Percentiles rank a stretch among this genome's conserved stretches.
Conservation (phyloP, 2,888 invertebrate species). For the Lochmaea crataegi region DNA sequence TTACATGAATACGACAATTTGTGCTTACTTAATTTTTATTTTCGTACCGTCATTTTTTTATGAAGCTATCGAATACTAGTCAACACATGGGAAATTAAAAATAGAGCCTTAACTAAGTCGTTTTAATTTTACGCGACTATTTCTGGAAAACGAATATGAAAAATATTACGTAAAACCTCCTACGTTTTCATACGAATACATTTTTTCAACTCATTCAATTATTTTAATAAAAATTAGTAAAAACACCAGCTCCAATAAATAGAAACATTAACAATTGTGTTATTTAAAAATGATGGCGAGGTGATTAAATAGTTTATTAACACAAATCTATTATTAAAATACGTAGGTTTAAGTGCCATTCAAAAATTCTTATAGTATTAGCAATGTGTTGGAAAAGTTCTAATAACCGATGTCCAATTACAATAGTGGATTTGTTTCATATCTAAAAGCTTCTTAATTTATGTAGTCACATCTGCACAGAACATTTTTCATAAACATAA, state of each 20-base stretch:
- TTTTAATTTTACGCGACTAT: conserved; percentile 41
- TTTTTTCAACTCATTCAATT: not conserved
- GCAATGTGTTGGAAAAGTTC: not conserved
- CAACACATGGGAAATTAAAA: conserved; percentile 38
- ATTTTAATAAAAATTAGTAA: not conserved
- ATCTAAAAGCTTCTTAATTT: too few species aligned
- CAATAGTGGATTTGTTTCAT: too few species aligned
- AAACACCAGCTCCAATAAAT: not conserved
- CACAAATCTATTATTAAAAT: conserved; percentile 4
- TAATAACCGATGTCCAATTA: not conserved
- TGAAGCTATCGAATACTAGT: conserved; percentile 19
- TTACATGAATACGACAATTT: not conserved
- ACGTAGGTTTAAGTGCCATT: not conserved
- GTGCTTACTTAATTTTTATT: not conserved
- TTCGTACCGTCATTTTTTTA: not conserved
- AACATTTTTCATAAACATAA: too few species aligned
- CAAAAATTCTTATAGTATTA: not conserved
- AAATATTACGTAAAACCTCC: conserved; percentile 44
- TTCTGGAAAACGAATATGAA: conserved; percentile 41
- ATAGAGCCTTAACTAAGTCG: conserved; percentile 41
- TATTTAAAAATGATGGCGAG: not conserved
- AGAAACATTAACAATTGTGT: not conserved
- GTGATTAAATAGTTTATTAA: not conserved
- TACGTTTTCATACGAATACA: conserved; percentile 30
- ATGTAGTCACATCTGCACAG: too few species aligned